Evolutionary conservation across 2,888 invertebrate genomes (phyloP).

Genomic region (Colostygia pectinataria): DNA sequence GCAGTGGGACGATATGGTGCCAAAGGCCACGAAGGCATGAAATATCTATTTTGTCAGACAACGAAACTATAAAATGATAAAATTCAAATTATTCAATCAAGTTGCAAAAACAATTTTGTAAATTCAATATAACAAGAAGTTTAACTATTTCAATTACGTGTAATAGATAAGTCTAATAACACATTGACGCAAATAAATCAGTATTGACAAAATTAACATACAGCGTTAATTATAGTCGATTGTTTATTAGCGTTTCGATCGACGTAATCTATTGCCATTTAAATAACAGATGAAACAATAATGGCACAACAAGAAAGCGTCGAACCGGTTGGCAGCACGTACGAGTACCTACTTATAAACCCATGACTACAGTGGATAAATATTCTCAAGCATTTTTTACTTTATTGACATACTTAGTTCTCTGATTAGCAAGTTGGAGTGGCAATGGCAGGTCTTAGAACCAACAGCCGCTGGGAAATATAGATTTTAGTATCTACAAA

Average conservation of each 20-base stretch:
- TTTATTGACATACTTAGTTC: background rate
- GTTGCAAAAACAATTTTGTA: slow-evolving; percentile 2
- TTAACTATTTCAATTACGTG: slow-evolving; percentile 23
- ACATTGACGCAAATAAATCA: slow-evolving; percentile 50
- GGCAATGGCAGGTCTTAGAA: too few relatives aligned
- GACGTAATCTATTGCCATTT: slow-evolving; percentile 75
- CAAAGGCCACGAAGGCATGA: too few relatives aligned
- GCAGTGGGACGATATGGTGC: too few relatives aligned
- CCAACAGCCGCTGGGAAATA: too few relatives aligned
- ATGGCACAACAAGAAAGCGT: slow-evolving; percentile 70
- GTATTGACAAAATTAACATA: slow-evolving; percentile 70
- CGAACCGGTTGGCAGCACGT: slow-evolving; percentile 54
- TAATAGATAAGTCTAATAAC: slow-evolving; percentile 26
- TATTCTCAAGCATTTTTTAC: background rate
- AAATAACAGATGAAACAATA: slow-evolving; percentile 80
- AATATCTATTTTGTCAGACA: too few relatives aligned
- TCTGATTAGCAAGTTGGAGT: too few relatives aligned
- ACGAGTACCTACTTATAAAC: slow-evolving; percentile 30
- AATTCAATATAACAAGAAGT: slow-evolving; percentile 2
- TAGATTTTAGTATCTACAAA: too few relatives aligned
- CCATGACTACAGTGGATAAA: slow-evolving; percentile 8
- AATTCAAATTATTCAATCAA: too few relatives aligned
- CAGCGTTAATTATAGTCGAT: slow-evolving; percentile 75
- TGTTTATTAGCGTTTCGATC: slow-evolving; percentile 63
- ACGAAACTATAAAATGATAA: too few relatives aligned